These are phyloP conservation scores for Horisme vitalbata DNA, from an alignment of 2,888 invertebrate genomes.

Conservation along the genomic window DNA sequence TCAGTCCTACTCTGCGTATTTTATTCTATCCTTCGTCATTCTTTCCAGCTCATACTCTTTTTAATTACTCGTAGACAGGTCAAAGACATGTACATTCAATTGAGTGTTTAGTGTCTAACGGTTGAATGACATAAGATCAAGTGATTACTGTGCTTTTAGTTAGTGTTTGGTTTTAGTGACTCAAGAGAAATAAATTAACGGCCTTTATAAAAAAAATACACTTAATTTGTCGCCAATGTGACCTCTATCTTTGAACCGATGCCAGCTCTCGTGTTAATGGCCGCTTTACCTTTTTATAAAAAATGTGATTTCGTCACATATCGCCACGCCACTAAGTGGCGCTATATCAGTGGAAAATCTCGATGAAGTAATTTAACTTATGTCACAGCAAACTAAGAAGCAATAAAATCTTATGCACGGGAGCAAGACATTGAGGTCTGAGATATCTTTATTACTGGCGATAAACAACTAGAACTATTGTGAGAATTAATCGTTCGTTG, in stretches of 20 bases:
- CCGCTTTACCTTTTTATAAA: no score
- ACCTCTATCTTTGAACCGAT: constrained; percentile 9
- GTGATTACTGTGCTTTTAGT: constrained; percentile 18
- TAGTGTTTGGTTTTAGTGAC: constrained; percentile 4
- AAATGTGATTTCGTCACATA: no score
- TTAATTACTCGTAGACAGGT: constrained; percentile 7
- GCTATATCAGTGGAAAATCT: neutral
- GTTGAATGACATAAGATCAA: constrained; percentile 10
- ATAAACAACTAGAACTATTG: constrained; percentile 67
- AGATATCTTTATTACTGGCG: constrained; percentile 69
- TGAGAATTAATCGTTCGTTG: constrained; percentile 66
- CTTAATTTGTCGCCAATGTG: constrained; percentile 15
- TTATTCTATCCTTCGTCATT: no score
- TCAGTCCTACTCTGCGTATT: no score
- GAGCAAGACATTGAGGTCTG: constrained; percentile 42
- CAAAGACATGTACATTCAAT: no score
- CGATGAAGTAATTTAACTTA: neutral
- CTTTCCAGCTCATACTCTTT: constrained; percentile 5
- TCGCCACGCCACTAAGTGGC: no score
- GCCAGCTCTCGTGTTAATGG: no score
- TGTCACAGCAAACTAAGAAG: constrained; percentile 7
- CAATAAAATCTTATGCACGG: constrained; percentile 32
- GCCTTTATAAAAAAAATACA: neutral
- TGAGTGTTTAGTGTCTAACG: neutral
- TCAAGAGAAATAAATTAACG: no score